Evolutionary conservation across 1,140 invertebrate species (phyloP), one percentile per base, ranked within the genome.

Genomic region (Dinothrombium tinctorium): DNA sequence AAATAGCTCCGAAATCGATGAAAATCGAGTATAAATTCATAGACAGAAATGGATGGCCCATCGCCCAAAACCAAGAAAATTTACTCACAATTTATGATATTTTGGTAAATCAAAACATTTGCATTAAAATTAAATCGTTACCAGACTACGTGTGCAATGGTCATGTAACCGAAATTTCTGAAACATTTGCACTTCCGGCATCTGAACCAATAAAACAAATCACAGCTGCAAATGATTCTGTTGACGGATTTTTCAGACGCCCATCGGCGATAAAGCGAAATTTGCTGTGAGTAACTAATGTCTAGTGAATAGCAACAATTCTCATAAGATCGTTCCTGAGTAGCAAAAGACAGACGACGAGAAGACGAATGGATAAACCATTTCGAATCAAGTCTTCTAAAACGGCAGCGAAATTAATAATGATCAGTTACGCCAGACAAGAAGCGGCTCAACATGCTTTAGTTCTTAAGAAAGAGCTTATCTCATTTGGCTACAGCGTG

Each of bases 361-460:
- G n/a, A n/a, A n/a, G 35, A 37, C 35, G 12, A 8, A 32, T 37
- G 19, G n/a, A 12, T n/a, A 21, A 37, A 17, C 4, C 19, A 54
- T 56, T 37, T 51, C 54, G 44, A n/a, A n/a, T n/a, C n/a, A n/a
- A n/a, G n/a, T n/a, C n/a, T 28, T 49, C 9, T 37, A 2, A 32
- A 37, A 14, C 35, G 31, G 43, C 23, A 20, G 40, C 46, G 3
- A 59, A 60, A 44, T 55, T 56, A 39, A 53, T 62, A 11, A 53
- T 63, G 8, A 61, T 63, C 37, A 62, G 60, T 47, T 63, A 63
- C 49, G 60, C 58, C 4, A 49, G 59, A 26, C 55, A 55, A 21
- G 61, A 63, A 41, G 59, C 59, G 22, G 57, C 55, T 14, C 47
- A 58, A 5, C 54, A 60, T 50, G 61, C 61, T n/a, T 38, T 61